These are phyloP conservation scores for Hypomecis atomaria DNA, from an alignment of 2,888 invertebrate species.

Conservation along the genomic window DNA sequence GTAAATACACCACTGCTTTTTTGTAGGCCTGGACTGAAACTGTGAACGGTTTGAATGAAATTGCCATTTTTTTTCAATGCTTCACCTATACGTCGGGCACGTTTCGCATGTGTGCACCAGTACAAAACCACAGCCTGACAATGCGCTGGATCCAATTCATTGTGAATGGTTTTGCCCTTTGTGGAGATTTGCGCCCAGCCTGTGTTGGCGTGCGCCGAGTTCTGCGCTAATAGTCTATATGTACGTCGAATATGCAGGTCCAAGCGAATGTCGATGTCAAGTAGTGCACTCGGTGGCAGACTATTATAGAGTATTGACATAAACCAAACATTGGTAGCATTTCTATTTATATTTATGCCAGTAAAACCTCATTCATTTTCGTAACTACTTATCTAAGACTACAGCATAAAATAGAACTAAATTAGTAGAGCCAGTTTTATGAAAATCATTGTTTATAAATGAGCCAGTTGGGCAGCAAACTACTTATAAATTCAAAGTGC, in stretches of 20 bases:
- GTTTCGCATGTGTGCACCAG: slow-evolving; percentile 7
- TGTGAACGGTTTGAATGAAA: neutral
- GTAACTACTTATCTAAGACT: too few species aligned
- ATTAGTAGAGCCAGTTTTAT: neutral
- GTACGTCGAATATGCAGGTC: too few species aligned
- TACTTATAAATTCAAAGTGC: neutral
- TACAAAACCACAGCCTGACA: slow-evolving; percentile 18
- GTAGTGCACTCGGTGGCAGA: too few species aligned
- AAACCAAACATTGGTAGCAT: neutral
- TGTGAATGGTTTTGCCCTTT: slow-evolving; percentile 7
- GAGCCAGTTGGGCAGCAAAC: too few species aligned
- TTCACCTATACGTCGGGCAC: neutral
- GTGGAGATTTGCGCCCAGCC: too few species aligned
- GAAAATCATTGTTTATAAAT: neutral
- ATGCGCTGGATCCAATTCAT: neutral
- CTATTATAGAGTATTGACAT: too few species aligned
- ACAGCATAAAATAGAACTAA: too few species aligned
- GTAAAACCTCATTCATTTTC: too few species aligned
- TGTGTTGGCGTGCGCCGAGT: neutral
- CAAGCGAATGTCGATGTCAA: too few species aligned
- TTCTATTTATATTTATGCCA: too few species aligned
- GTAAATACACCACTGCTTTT: too few species aligned
- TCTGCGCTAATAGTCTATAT: too few species aligned
- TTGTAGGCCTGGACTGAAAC: neutral
- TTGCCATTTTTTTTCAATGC: neutral